Conservation (phyloP, 2,888 invertebrate genomes). For the Idaea straminata region DNA sequence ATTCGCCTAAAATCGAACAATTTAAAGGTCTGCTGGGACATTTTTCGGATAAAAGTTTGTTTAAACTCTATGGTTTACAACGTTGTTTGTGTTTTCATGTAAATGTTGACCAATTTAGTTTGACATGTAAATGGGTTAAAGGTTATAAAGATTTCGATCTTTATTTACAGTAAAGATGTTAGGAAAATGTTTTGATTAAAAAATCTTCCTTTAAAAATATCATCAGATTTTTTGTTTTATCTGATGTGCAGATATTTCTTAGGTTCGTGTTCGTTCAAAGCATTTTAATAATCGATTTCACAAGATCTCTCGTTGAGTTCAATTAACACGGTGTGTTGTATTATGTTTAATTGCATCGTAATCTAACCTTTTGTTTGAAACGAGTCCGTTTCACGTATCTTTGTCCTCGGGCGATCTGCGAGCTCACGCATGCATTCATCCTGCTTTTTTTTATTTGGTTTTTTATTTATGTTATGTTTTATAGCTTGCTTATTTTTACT, state of each 20-base stretch:
- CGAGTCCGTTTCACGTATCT: conserved; percentile 25
- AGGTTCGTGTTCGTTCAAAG: not conserved
- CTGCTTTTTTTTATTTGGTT: conserved; percentile 1
- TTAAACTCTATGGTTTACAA: not conserved
- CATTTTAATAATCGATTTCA: conserved; percentile 14
- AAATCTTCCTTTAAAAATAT: not conserved
- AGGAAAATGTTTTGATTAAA: not conserved
- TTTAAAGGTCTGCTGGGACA: not conserved
- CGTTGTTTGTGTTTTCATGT: not conserved
- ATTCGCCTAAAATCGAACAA: conserved; percentile 5
- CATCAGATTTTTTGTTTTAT: not conserved
- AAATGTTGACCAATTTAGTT: not conserved
- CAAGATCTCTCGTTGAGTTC: conserved; percentile 21
- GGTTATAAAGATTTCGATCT: not conserved
- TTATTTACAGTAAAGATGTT: not conserved
- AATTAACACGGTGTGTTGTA: conserved; percentile 25
- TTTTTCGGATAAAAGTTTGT: not conserved
- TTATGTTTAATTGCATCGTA: conserved; percentile 20
- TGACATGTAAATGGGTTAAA: not conserved
- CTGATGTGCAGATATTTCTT: not conserved
- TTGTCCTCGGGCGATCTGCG: conserved; percentile 37
- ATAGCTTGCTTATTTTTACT: conserved; percentile 3
- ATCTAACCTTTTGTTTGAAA: conserved; percentile 25
- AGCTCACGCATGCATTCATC: conserved; percentile 8
- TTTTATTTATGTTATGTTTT: conserved; percentile 7